Conservation (phyloP, 2,888 invertebrate genomes). For the Noctua fimbriata region DNA sequence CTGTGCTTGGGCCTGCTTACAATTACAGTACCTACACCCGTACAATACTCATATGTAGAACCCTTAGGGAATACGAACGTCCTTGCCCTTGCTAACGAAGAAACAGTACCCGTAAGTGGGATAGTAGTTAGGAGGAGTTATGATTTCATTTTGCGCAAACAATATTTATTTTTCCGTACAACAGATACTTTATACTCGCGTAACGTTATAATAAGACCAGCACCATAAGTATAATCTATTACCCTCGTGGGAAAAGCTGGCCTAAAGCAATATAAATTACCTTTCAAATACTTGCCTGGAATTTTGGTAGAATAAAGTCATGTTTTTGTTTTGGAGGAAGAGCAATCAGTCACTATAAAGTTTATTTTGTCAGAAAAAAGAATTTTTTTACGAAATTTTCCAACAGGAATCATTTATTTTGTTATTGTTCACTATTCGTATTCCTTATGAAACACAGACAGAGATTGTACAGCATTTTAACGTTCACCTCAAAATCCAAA, state of each 20-base stretch:
- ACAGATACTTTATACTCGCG: conserved; percentile 58
- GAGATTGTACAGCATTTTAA: not conserved
- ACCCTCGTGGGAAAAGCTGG: conserved; percentile 61
- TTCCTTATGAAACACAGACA: not conserved
- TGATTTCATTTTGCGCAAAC: conserved; percentile 50
- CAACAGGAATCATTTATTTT: not conserved
- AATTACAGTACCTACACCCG: conserved; percentile 6
- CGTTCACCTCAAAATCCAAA: not conserved
- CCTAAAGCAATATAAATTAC: conserved; percentile 68
- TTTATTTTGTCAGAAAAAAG: conserved; percentile 33
- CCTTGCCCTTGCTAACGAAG: conserved; percentile 4
- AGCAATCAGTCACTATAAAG: conserved; percentile 59
- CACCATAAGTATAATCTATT: conserved; percentile 66
- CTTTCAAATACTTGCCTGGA: conserved; percentile 63
- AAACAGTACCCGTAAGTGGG: conserved; percentile 14
- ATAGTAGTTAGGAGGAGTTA: conserved; percentile 37
- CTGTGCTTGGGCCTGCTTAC: not conserved
- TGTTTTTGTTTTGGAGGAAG: conserved; percentile 55
- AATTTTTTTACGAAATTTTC: conserved; percentile 26
- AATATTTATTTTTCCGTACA: conserved; percentile 59
- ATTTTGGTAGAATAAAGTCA: conserved; percentile 63
- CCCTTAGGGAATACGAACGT: not conserved
- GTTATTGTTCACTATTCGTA: not conserved
- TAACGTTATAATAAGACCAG: conserved; percentile 63
- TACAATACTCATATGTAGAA: not conserved